Evolutionary conservation across 2,113 vertebrate species (phyloP), one percentile per base, ranked within the genome.

Genomic region (Rhegmatorhina hoffmannsi): DNA sequence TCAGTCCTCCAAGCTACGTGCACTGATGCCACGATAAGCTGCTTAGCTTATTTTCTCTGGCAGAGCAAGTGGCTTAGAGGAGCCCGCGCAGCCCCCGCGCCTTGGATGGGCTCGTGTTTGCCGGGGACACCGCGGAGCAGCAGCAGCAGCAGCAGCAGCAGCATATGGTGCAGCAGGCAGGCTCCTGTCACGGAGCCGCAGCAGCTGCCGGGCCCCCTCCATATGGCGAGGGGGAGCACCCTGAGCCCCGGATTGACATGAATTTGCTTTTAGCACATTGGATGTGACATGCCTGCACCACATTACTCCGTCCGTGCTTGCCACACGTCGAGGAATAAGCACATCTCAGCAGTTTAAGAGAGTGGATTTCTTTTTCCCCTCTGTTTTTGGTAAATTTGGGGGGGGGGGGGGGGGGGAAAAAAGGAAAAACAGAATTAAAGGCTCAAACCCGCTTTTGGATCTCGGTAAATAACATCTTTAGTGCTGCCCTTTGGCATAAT

Each of bases 1-100:
- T 93, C 94, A 95, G 38, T 74, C 69, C 81, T 18, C 13, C 2
- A 5, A 91, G 81, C 88, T 91, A 75, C 24, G 28, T 78, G 84
- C 49, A 1, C 75, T 40, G 38, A 74, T 91, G 88, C 83, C 31
- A 0, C 1, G 20, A 17, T 95, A 95, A 97, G 92, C 95, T 16
- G 68, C 91, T 97, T 95, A 95, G 77, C 19, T 93, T 62, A 69
- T 96, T 96, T 90, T 87, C 90, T 47, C 81, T 18, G 9, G 69
- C 87, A 91, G 31, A 64, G 47, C 80, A 55, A 60, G 72, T 62
- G 90, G 92, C 90, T 96, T 94, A 96, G 76, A 84, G 95, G 74
- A 66, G 93, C 52, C 19, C 8, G 63, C 59, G 33, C 47, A 13
- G 75, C 79, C 66, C 73, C 84, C 15, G 1, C 1, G 4, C 76